Evolutionary conservation across 2,113 vertebrate genomes (phyloP).

Genomic region (Sialia sialis): DNA sequence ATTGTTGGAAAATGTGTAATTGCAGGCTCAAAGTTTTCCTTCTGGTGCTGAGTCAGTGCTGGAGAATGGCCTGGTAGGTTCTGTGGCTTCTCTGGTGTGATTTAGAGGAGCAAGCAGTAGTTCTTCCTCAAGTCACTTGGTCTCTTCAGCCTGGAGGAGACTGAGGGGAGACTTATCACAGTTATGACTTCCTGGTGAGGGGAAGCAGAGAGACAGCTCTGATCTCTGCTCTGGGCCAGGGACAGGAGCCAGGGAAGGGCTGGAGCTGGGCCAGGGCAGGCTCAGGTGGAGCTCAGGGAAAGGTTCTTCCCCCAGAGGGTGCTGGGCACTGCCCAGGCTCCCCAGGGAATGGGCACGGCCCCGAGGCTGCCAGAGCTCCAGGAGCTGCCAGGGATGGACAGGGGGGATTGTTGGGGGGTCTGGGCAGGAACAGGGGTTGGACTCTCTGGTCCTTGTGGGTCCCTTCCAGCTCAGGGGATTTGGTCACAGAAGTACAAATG

Average conservation of each 20-base stretch:
- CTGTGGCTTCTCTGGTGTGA: neutral
- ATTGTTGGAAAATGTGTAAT: neutral
- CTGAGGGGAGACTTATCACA: neutral
- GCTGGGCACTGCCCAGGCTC: neutral
- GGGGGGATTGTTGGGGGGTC: rapidly evolving
- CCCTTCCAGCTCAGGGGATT: neutral
- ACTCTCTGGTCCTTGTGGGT: rapidly evolving
- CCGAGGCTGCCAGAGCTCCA: neutral
- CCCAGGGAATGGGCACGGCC: neutral
- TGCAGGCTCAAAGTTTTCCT: neutral
- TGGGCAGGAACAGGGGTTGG: rapidly evolving
- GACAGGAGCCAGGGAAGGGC: rapidly evolving
- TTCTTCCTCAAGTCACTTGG: neutral
- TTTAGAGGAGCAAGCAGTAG: neutral
- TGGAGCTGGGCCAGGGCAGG: neutral
- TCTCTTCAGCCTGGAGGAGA: neutral
- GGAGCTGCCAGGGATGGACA: neutral
- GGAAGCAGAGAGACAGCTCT: neutral
- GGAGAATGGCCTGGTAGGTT: neutral
- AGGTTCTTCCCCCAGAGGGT: neutral
- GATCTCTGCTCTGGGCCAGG: neutral
- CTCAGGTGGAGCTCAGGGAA: neutral
- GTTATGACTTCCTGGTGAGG: neutral
- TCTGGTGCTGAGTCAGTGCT: neutral
- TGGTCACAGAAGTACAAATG: neutral